A percentile compares a stretch with the other conserved stretches of the same genome.
Evolutionary conservation across 2,113 vertebrate species (phyloP).

Genomic region (Oncorhynchus gorbuscha): DNA sequence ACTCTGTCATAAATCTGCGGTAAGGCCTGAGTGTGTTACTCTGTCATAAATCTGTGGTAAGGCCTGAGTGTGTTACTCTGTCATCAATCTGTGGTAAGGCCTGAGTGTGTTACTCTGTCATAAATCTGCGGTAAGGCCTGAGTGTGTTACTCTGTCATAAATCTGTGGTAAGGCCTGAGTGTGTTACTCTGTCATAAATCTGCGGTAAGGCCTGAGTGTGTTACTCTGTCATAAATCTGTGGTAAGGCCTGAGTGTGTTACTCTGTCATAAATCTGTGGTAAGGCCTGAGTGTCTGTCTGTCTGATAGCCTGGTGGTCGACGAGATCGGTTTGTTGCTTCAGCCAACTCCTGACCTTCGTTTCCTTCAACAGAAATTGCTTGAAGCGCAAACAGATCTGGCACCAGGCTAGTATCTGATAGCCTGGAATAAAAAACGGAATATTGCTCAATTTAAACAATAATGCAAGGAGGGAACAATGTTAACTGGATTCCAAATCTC

Average conservation of each 20-base stretch:
- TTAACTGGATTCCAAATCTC: too few species aligned
- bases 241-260: constrained; percentile 71
- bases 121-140: constrained; percentile 94
- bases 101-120: constrained; percentile 73
- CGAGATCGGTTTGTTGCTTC: too few species aligned
- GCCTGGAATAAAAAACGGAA: too few species aligned
- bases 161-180: constrained; percentile 92
- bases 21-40: constrained; percentile 69
- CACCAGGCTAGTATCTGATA: too few species aligned
- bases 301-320: too few species aligned
- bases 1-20: constrained; percentile 89
- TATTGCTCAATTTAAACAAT: too few species aligned
- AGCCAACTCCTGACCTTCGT: too few species aligned
- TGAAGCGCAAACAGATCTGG: too few species aligned
- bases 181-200: constrained; percentile 91
- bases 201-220: too few species aligned
- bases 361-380: too few species aligned
- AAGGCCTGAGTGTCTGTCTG: constrained; percentile 46
- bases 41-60: too few species aligned
- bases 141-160: constrained; percentile 90
- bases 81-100: constrained; percentile 88
- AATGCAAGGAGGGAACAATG: too few species aligned
- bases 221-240: constrained; percentile 89
- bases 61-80: constrained; percentile 63
- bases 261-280: constrained; percentile 91